Percentiles rank a stretch among this genome's conserved stretches.
phyloP scores from a whole-genome alignment of 2,797 vertebrate genomes.

The Spea hammondii region DNA sequence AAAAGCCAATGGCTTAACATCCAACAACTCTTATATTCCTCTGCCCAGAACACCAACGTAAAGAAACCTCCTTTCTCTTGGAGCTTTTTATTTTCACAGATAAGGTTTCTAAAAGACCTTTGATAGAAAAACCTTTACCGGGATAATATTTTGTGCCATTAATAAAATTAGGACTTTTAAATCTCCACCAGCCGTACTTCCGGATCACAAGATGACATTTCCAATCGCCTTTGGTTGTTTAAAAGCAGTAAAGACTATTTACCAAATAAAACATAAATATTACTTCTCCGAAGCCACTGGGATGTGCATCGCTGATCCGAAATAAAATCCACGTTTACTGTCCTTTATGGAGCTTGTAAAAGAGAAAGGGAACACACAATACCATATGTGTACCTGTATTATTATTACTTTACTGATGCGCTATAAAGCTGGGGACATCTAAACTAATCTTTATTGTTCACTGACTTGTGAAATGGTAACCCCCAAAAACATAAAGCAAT shows the following conservation, averaged over 20 bases:
- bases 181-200: no score
- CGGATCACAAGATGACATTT: no score
- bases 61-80: no score
- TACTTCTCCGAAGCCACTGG: neutral
- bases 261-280: neutral
- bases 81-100: no score
- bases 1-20: no score
- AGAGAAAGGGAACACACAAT: conserved; percentile 24
- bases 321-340: conserved; percentile 23
- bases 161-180: no score
- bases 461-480: neutral
- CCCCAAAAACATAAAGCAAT: neutral
- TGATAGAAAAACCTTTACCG: no score
- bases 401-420: conserved; percentile 19
- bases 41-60: no score
- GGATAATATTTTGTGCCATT: no score
- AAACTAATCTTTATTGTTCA: neutral
- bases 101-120: no score
- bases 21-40: no score
- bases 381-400: conserved; percentile 7
- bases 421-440: conserved; percentile 10
- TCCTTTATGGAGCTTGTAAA: conserved; percentile 32
- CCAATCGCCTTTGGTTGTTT: no score
- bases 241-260: neutral
- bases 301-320: conserved; percentile 3